Base-by-base conservation (phyloP, 2,113 vertebrate genomes). In the Corythoichthys intestinalis region DNA sequence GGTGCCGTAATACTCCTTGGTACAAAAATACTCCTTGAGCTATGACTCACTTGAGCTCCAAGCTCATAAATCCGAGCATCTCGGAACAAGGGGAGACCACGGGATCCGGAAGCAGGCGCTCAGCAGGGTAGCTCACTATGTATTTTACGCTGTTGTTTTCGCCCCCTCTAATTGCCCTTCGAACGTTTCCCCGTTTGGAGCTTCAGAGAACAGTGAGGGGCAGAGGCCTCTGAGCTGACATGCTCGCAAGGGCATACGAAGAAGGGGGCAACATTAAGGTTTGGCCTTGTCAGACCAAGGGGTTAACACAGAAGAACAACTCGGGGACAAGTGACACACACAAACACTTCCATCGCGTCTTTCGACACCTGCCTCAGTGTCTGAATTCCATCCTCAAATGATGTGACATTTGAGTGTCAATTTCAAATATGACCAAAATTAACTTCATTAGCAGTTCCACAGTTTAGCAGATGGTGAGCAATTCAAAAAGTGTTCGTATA, bases 81-180 rank as follows among this genome's bases (percentile, higher is more conserved):
- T 68, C 65, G 76, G 74, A 82, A 75, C 70, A 75, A 71, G 71
- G 48, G 76, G 70, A 79, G n/a, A 39, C 73, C 69, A 76, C 75
- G 78, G 82, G 67, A 83, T 74, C 67, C 52, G 20, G n/a, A 74
- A 79, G 76, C 73, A 62, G 77, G 53, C 69, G n/a, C 61, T 48
- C 73, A 69, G 67, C 69, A 68, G 73, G 83, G 53, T 17, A 0
- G 34, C 70, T 35, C 38, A 17, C 14, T 80, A 72, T n/a, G 50
- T 83, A 79, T 35, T 66, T 71, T 70, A 61, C 60, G 17, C 50
- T 7, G 50, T 52, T 52, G 52, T 53, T 20, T 53, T 20, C 17
- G n/a, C 34, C 4, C 3, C 8, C 56, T 78, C 15, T 47, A 70
- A 71, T 57, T 67, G 74, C 62, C 64, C 59, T 56, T 48, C 65